Conservation (phyloP, 2,113 vertebrate species). For the Gadus macrocephalus region DNA sequence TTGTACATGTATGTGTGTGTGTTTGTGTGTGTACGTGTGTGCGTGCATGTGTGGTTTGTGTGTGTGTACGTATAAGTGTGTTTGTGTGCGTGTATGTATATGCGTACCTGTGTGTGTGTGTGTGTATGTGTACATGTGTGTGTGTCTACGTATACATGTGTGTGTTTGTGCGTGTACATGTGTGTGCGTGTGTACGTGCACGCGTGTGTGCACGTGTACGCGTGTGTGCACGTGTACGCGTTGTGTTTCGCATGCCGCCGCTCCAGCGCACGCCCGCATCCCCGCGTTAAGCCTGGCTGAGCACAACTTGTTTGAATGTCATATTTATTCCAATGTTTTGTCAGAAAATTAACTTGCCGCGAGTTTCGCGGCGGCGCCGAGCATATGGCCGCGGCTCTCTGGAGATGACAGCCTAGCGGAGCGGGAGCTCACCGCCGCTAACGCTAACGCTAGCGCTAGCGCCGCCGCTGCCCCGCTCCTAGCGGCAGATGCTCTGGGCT, state of each 20-base stretch:
- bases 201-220: conserved; percentile 71
- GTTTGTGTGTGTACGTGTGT: too few relatives aligned
- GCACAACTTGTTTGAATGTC: conserved; percentile 99
- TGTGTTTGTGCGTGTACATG: conserved; percentile 46
- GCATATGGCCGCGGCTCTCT: conserved; percentile 99
- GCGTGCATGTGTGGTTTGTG: too few relatives aligned
- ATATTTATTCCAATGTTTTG: conserved; percentile 99
- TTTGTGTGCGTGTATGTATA: too few relatives aligned
- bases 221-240: conserved; percentile 72
- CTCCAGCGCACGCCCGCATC: conserved; percentile 61
- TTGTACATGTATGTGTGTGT: too few relatives aligned
- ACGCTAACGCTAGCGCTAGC: too few relatives aligned
- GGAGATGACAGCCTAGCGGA: conserved; percentile 99
- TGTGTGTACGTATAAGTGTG: too few relatives aligned
- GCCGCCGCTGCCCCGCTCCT: conserved; percentile 88
- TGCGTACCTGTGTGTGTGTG: too few relatives aligned
- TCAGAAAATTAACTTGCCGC: conserved; percentile 99
- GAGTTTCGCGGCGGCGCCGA: conserved; percentile 95
- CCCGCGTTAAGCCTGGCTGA: conserved; percentile 97
- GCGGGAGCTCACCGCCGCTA: conserved; percentile 93
- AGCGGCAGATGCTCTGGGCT: conserved; percentile 99
- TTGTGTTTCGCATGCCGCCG: conserved; percentile 64
- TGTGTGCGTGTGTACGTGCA: conserved; percentile 78
- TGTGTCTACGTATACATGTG: too few relatives aligned
- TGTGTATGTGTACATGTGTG: too few relatives aligned